Evolutionary conservation across 2,797 vertebrate species (phyloP).

Genomic region (Peromyscus aztecus): DNA sequence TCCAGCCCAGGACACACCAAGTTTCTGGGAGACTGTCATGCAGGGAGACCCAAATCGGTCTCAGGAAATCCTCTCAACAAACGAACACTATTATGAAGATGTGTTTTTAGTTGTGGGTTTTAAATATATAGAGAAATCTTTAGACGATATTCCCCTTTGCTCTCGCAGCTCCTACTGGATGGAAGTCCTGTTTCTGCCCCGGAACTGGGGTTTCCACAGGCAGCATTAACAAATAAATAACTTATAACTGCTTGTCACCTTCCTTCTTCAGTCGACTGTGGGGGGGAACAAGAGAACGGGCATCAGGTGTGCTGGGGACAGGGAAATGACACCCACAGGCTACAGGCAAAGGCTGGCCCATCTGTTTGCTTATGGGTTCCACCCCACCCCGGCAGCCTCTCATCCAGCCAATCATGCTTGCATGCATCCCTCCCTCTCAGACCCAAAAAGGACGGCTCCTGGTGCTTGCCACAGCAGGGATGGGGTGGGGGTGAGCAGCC

Average conservation of each 20-base stretch:
- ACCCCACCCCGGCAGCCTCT: background rate
- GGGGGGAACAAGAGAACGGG: background rate
- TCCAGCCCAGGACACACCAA: conserved; percentile 87
- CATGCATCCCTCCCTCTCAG: background rate
- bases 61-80: conserved; percentile 96
- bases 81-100: conserved; percentile 93
- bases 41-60: conserved; percentile 94
- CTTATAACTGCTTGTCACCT: conserved; percentile 99
- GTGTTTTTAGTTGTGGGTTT: conserved; percentile 91
- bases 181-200: conserved; percentile 88
- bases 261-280: conserved; percentile 99
- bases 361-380: background rate
- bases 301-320: background rate
- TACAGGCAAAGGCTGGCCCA: background rate
- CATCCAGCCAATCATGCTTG: background rate
- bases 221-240: conserved; percentile 90
- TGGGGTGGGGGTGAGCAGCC: background rate
- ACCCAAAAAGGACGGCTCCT: background rate
- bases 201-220: conserved; percentile 89
- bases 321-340: background rate
- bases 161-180: conserved; percentile 89
- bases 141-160: conserved; percentile 91
- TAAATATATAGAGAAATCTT: conserved; percentile 93
- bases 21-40: conserved; percentile 93
- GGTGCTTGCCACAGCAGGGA: background rate